Conservation (phyloP, 2,113 vertebrate genomes). For the Dissostichus mawsoni region DNA sequence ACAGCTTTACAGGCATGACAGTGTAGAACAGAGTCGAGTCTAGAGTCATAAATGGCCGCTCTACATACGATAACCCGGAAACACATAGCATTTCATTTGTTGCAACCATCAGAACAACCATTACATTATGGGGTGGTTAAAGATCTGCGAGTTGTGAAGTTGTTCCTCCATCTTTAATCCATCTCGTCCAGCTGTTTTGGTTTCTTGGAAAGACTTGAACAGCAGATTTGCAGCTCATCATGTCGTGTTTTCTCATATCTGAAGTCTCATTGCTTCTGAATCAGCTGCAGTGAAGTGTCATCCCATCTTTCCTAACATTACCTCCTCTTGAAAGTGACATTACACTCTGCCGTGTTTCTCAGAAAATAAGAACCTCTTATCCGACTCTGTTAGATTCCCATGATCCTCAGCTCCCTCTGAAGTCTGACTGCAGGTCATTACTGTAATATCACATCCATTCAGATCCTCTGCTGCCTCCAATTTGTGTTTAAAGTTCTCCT, state of each 20-base stretch:
- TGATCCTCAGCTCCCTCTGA: slow-evolving; percentile 4
- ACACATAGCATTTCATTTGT: too few relatives aligned
- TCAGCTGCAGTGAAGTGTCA: slow-evolving; percentile 23
- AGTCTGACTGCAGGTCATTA: slow-evolving; percentile 35
- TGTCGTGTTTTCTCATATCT: slow-evolving; percentile 10
- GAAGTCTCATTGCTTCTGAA: slow-evolving; percentile 27
- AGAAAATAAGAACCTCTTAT: slow-evolving; percentile 27
- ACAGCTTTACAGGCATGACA: too few relatives aligned
- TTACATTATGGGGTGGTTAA: too few relatives aligned
- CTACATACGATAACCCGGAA: too few relatives aligned
- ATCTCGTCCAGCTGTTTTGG: not conserved
- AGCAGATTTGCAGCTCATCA: not conserved
- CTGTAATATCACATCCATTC: slow-evolving; percentile 13
- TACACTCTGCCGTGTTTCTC: not conserved
- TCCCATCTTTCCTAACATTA: slow-evolving; percentile 25
- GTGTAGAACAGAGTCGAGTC: too few relatives aligned
- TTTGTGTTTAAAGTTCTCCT: not conserved
- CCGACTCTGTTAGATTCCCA: slow-evolving; percentile 18
- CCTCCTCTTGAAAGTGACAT: not conserved
- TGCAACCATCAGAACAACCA: not conserved
- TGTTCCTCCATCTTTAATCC: not conserved
- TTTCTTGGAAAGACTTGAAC: not conserved
- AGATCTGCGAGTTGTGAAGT: not conserved
- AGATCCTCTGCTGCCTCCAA: not conserved
- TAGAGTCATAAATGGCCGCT: too few relatives aligned